Conservation (phyloP, 2,888 invertebrate genomes). For the Apamea anceps region DNA sequence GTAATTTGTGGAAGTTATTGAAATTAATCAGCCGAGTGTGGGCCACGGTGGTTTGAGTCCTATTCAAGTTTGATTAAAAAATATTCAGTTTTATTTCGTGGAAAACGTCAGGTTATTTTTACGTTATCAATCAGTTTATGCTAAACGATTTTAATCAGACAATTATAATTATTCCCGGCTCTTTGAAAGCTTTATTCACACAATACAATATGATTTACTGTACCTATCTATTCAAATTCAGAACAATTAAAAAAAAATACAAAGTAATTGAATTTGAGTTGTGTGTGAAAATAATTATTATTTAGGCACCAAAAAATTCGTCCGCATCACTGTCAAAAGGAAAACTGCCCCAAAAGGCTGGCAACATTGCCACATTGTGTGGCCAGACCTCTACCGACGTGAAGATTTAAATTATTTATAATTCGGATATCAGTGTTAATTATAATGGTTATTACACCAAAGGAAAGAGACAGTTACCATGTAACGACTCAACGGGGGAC, state of each 20-base stretch:
- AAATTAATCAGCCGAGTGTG: conserved; percentile 37
- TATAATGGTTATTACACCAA: conserved; percentile 37
- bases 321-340: too few species aligned
- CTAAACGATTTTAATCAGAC: conserved; percentile 1
- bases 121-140: background rate
- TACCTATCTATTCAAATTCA: background rate
- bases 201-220: background rate
- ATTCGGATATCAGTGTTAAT: conserved; percentile 30
- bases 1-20: conserved; percentile 43
- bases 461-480: conserved; percentile 20
- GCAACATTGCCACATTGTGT: background rate
- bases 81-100: background rate
- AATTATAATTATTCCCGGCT: background rate
- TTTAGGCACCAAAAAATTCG: conserved; percentile 1
- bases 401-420: conserved; percentile 17
- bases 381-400: background rate
- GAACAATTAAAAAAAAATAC: background rate
- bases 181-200: conserved; percentile 1
- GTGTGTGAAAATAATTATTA: conserved; percentile 18
- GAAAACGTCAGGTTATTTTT: conserved; percentile 1
- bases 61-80: conserved; percentile 19
- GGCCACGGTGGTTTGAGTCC: background rate
- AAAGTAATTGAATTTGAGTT: background rate
- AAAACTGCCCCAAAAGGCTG: background rate
- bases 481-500: conserved; percentile 35